Evolutionary conservation across 2,797 vertebrate species (phyloP).

Genomic region (Glossophaga mutica): DNA sequence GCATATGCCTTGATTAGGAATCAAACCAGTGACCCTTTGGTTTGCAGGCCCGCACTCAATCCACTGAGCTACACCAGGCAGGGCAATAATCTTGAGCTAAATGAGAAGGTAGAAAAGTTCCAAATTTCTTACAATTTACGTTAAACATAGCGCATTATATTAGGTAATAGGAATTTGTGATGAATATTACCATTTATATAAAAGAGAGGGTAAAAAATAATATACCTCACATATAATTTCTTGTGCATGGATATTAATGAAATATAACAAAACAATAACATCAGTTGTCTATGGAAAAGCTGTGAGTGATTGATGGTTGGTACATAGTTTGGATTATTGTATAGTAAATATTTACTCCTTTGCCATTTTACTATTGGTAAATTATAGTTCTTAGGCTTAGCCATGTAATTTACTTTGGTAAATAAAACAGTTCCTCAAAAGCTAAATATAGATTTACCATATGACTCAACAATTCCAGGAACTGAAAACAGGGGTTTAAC

Average conservation of each 20-base stretch:
- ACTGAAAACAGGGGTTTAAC: not conserved
- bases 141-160: not conserved
- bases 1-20: no score
- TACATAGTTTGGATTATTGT: not conserved
- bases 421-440: not conserved
- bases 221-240: not conserved
- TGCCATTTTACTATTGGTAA: not conserved
- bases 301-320: not conserved
- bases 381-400: not conserved
- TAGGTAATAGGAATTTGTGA: not conserved
- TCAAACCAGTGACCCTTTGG: no score
- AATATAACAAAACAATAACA: not conserved
- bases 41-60: no score
- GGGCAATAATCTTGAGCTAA: not conserved
- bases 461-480: not conserved
- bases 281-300: not conserved
- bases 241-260: not conserved
- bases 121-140: not conserved
- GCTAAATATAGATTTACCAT: not conserved
- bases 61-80: no score
- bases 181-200: not conserved
- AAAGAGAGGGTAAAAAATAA: not conserved
- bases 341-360: not conserved
- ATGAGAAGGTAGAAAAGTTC: not conserved
- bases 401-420: not conserved